Percentiles rank a stretch among this genome's conserved stretches.
These are phyloP conservation scores for Petrocephalus microphthalmus DNA, from an alignment of 2,113 vertebrate species.

Conservation along the genomic window DNA sequence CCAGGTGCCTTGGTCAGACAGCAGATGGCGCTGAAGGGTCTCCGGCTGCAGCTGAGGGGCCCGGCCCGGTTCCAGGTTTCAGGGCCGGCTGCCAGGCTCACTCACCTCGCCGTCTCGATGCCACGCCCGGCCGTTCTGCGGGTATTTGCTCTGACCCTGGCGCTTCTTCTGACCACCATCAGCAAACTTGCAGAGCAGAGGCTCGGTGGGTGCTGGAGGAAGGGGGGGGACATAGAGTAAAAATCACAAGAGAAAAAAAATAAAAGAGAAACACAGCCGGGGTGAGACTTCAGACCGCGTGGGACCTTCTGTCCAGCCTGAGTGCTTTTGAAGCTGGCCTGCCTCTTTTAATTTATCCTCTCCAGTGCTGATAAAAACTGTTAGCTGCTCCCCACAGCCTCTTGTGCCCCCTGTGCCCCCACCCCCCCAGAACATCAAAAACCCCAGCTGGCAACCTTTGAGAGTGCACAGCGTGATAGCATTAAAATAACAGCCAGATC, in stretches of 20 bases:
- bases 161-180: constrained; percentile 96
- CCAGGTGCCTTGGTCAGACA: neutral
- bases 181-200: constrained; percentile 97
- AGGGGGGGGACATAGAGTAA: constrained; percentile 1
- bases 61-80: neutral
- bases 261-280: constrained; percentile 33
- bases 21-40: neutral
- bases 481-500: constrained; percentile 73
- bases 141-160: constrained; percentile 96
- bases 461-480: constrained; percentile 69
- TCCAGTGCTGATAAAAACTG: constrained; percentile 47
- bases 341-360: constrained; percentile 18
- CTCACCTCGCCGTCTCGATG: constrained; percentile 95
- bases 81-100: neutral
- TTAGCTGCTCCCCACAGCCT: constrained; percentile 20
- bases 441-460: constrained; percentile 63
- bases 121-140: constrained; percentile 92
- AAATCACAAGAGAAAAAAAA: neutral
- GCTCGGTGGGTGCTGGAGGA: constrained; percentile 83
- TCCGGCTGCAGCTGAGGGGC: neutral
- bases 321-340: constrained; percentile 61
- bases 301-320: constrained; percentile 52
- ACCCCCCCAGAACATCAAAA: constrained; percentile 52
- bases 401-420: constrained; percentile 54
- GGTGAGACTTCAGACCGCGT: constrained; percentile 38